Evolutionary conservation across 2,113 vertebrate species (phyloP).

Genomic region (Nycticryphes semicollaris): DNA sequence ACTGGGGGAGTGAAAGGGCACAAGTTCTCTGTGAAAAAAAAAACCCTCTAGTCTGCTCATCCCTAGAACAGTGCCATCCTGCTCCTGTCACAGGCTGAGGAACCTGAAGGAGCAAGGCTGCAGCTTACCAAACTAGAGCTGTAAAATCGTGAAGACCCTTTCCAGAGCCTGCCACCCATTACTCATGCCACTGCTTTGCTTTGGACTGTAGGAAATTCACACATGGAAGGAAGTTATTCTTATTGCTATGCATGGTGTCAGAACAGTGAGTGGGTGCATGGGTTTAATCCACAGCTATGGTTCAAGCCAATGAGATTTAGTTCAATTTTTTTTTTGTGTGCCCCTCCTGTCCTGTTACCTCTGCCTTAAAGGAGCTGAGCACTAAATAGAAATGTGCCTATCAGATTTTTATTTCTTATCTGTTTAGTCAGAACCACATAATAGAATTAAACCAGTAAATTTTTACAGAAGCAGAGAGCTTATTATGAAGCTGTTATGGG

Average conservation of each 20-base stretch:
- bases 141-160: neutral
- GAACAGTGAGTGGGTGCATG: neutral
- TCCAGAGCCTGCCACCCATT: neutral
- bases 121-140: too few species aligned
- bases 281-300: neutral
- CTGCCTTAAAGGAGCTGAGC: neutral
- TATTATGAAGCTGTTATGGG: neutral
- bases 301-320: neutral
- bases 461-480: neutral
- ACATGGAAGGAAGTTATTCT: neutral
- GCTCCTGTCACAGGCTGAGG: accelerated
- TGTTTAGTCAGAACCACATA: neutral
- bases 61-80: too few species aligned
- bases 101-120: neutral
- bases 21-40: accelerated
- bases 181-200: neutral
- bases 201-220: neutral
- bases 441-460: neutral
- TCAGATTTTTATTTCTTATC: neutral
- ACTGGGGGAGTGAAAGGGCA: accelerated
- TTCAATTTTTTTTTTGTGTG: neutral
- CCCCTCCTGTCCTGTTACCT: neutral
- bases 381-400: neutral
- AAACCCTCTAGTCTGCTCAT: neutral
- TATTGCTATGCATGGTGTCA: too few species aligned